Conservation (phyloP, 2,113 vertebrate genomes). For the Poecilia latipinna region DNA sequence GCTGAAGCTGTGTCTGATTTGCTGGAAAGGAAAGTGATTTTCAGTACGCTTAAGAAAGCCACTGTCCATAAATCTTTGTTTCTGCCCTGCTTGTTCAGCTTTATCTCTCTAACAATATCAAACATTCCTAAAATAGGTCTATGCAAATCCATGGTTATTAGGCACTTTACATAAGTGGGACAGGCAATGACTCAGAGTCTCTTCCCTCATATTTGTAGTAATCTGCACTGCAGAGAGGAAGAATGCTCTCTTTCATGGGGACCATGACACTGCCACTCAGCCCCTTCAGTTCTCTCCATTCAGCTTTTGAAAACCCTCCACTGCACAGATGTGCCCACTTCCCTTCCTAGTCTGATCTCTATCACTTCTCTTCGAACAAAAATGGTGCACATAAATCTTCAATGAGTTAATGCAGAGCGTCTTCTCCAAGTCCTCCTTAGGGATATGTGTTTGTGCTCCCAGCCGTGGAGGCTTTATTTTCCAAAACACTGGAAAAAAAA, state of each 20-base stretch:
- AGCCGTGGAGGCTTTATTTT: conserved; percentile 32
- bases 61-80: background rate
- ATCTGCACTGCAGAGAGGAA: conserved; percentile 41
- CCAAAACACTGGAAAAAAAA: conserved; percentile 31
- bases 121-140: conserved; percentile 63
- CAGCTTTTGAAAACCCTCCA: conserved; percentile 39
- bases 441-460: conserved; percentile 23
- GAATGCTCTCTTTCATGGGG: conserved; percentile 20
- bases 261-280: conserved; percentile 36
- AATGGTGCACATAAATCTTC: conserved; percentile 54
- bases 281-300: conserved; percentile 43
- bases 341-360: conserved; percentile 24
- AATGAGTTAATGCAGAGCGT: conserved; percentile 43
- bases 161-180: conserved; percentile 64
- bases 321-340: conserved; percentile 47
- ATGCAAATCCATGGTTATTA: conserved; percentile 72
- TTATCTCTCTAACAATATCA: conserved; percentile 55
- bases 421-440: conserved; percentile 38
- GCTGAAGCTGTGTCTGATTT: conserved; percentile 33
- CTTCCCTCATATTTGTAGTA: conserved; percentile 50
- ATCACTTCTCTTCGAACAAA: conserved; percentile 52
- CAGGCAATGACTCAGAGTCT: conserved; percentile 61
- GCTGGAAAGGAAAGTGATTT: conserved; percentile 26
- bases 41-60: conserved; percentile 21
- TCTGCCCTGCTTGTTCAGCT: conserved; percentile 14